Conservation (phyloP, 2,888 invertebrate genomes). For the Trissolcus japonicus region DNA sequence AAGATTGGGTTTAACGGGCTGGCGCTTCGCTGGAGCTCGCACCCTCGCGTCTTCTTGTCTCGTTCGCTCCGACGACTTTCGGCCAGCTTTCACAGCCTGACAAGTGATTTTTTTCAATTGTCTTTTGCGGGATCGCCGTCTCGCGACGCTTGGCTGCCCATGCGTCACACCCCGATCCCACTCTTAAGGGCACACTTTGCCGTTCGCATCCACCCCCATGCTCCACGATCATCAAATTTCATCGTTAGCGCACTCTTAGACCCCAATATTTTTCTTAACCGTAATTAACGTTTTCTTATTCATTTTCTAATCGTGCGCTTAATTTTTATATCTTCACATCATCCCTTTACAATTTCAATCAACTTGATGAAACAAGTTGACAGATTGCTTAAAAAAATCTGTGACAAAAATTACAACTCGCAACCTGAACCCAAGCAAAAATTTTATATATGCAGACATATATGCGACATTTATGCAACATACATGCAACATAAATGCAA, state of each 20-base stretch:
- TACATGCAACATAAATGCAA: too few relatives aligned
- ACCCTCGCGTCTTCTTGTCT: conserved; percentile 56
- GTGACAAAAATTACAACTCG: too few relatives aligned
- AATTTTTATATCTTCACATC: conserved; percentile 3
- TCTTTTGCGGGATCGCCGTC: conserved; percentile 66
- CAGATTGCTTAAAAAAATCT: too few relatives aligned
- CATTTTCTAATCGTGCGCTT: conserved; percentile 20
- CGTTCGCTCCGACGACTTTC: conserved; percentile 47
- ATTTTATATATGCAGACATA: too few relatives aligned
- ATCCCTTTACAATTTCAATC: too few relatives aligned
- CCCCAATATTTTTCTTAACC: conserved; percentile 26
- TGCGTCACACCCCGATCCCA: conserved; percentile 69
- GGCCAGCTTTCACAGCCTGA: conserved; percentile 68
- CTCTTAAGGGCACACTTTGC: conserved; percentile 59
- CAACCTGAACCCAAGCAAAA: too few relatives aligned
- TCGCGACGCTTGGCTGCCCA: conserved; percentile 72
- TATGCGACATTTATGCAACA: too few relatives aligned
- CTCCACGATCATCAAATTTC: conserved; percentile 63
- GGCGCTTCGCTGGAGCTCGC: conserved; percentile 52
- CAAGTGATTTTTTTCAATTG: conserved; percentile 76
- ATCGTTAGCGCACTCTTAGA: conserved; percentile 63
- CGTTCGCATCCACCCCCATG: conserved; percentile 61
- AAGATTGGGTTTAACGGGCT: conserved; percentile 69
- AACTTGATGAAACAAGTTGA: too few relatives aligned
- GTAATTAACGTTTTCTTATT: conserved; percentile 40